Conservation (phyloP, 92 coral and sea anemone species). For the Palythoa caribaeorum region DNA sequence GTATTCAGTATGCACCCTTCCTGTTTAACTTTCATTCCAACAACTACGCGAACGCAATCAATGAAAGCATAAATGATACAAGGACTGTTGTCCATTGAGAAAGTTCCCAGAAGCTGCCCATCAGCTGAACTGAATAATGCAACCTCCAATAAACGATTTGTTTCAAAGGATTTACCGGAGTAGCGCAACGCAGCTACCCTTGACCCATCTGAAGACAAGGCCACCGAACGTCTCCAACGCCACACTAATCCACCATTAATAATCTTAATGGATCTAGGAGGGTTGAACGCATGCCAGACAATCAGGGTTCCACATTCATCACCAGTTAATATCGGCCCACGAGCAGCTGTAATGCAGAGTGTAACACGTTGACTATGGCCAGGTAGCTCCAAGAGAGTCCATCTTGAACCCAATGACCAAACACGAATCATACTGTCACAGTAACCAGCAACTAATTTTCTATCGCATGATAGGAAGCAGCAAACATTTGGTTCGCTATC, state of each 20-base stretch:
- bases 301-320: slow-evolving; percentile 33
- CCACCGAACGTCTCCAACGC: slow-evolving; percentile 2
- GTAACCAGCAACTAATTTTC: slow-evolving; percentile 20
- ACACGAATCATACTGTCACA: slow-evolving; percentile 30
- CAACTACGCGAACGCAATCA: slow-evolving; percentile 20
- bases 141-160: not conserved
- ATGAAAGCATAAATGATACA: not conserved
- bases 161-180: not conserved
- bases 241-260: slow-evolving; percentile 27
- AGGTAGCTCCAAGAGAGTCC: not conserved
- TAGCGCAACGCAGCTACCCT: slow-evolving; percentile 35
- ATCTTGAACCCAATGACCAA: slow-evolving; percentile 9
- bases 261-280: slow-evolving; percentile 28
- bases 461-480: slow-evolving; percentile 10
- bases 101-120: slow-evolving; percentile 13
- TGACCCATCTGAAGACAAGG: slow-evolving; percentile 20
- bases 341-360: not conserved
- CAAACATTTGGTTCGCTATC: slow-evolving; percentile 19
- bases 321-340: slow-evolving; percentile 18
- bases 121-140: slow-evolving; percentile 20
- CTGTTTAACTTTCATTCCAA: not conserved
- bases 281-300: slow-evolving; percentile 38
- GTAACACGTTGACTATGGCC: slow-evolving; percentile 31
- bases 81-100: not conserved
- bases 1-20: slow-evolving; percentile 18